Evolutionary conservation across 2,113 vertebrate species (phyloP).

Genomic region (Bos javanicus): DNA sequence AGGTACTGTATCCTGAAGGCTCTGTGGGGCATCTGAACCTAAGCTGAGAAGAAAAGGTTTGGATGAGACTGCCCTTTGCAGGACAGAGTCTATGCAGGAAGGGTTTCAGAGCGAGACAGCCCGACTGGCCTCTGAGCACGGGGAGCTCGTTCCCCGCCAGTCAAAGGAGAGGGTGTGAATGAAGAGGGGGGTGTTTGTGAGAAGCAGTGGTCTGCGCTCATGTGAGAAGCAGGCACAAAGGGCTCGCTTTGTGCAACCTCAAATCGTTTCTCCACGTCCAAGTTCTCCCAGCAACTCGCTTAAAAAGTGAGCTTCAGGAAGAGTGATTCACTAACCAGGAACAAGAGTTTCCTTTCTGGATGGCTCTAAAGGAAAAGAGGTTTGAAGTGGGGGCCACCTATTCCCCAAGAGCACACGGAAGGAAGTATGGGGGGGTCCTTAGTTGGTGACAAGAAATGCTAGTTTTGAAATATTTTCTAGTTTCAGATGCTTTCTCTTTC

Average conservation of each 20-base stretch:
- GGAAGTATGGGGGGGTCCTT: background rate
- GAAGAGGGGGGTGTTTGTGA: background rate
- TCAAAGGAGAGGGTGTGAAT: background rate
- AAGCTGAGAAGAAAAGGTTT: background rate
- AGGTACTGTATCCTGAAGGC: background rate
- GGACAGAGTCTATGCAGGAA: background rate
- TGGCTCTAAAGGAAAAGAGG: conserved; percentile 42
- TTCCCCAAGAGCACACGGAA: conserved; percentile 55
- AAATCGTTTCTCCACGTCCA: background rate
- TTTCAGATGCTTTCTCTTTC: background rate
- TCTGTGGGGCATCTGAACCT: background rate
- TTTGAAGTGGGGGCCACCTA: conserved; percentile 37
- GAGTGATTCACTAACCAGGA: conserved; percentile 58
- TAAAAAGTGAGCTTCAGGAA: conserved; percentile 61
- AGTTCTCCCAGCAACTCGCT: conserved; percentile 32
- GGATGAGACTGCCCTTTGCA: background rate
- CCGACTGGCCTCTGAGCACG: background rate
- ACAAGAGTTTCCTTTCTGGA: conserved; percentile 60
- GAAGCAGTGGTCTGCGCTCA: background rate
- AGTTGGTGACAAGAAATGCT: conserved; percentile 29
- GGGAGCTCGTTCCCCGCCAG: background rate
- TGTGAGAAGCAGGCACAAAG: background rate
- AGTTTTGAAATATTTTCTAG: background rate
- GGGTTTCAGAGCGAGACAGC: background rate
- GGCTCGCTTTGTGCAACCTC: conserved; percentile 19